Percentiles rank a stretch among this genome's conserved stretches.
phyloP scores from a whole-genome alignment of 2,797 vertebrate species.

The Gadopsis bispinosus region DNA sequence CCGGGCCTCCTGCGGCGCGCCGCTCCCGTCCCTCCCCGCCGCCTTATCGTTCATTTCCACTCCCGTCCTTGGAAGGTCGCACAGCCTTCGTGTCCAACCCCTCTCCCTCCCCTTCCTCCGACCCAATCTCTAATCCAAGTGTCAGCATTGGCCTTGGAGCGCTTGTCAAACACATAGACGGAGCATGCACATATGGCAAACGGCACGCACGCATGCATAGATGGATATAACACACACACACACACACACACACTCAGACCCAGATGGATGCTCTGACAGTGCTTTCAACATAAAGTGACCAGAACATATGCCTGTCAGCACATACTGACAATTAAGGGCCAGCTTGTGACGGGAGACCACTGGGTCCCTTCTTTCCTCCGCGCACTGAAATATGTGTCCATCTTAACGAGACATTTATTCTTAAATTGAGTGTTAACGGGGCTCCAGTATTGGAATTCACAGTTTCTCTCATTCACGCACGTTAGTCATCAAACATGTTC shows the following conservation, averaged over 20 bases:
- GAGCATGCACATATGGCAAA: slow-evolving; percentile 53
- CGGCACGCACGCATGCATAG: neutral
- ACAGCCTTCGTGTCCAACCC: slow-evolving; percentile 35
- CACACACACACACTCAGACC: slow-evolving; percentile 15
- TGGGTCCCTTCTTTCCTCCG: neutral
- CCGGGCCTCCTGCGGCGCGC: slow-evolving; percentile 17
- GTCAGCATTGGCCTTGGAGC: slow-evolving; percentile 70
- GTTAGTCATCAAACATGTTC: slow-evolving; percentile 15
- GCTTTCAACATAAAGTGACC: slow-evolving; percentile 62
- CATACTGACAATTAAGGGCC: slow-evolving; percentile 51
- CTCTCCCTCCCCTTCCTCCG: slow-evolving; percentile 2
- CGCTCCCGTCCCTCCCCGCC: slow-evolving; percentile 20
- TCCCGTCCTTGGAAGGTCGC: slow-evolving; percentile 66
- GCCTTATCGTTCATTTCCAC: slow-evolving; percentile 57
- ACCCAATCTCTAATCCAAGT: slow-evolving; percentile 54
- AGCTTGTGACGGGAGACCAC: slow-evolving; percentile 47
- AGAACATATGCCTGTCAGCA: slow-evolving; percentile 67
- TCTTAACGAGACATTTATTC: slow-evolving; percentile 28
- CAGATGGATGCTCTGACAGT: slow-evolving; percentile 57
- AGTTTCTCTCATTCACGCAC: neutral
- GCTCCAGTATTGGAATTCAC: neutral
- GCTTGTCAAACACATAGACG: slow-evolving; percentile 60
- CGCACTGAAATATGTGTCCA: slow-evolving; percentile 15
- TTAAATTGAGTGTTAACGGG: neutral
- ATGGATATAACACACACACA: neutral